These are phyloP conservation scores for Callocephalon fimbriatum DNA, from an alignment of 2,113 vertebrate species.

Conservation along the genomic window DNA sequence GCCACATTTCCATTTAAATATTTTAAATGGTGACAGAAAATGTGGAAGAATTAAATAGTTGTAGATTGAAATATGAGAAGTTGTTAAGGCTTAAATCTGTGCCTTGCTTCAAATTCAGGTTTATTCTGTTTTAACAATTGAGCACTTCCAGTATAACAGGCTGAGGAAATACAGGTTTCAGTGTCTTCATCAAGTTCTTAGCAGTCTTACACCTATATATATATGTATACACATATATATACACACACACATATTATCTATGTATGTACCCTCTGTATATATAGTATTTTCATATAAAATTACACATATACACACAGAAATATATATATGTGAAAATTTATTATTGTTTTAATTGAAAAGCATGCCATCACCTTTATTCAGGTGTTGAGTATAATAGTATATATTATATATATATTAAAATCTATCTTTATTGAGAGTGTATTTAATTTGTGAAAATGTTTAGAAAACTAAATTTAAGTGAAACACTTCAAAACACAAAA, in stretches of 20 bases:
- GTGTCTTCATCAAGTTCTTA: background rate
- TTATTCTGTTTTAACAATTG: conserved; percentile 34
- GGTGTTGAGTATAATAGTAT: background rate
- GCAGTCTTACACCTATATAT: background rate
- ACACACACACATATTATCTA: background rate
- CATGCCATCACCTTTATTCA: conserved; percentile 5
- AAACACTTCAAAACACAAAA: conserved; percentile 2
- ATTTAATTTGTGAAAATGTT: conserved; percentile 5
- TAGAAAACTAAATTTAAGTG: conserved; percentile 4
- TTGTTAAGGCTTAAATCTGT: conserved; percentile 36
- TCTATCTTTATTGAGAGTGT: background rate
- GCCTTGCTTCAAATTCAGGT: conserved; percentile 38
- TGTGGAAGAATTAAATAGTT: conserved; percentile 20
- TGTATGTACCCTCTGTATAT: background rate
- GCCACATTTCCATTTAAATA: conserved; percentile 5
- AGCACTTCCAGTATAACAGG: background rate
- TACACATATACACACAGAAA: background rate
- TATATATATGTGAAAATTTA: background rate
- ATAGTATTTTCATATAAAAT: background rate
- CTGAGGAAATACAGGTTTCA: conserved; percentile 4
- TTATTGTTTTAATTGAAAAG: background rate
- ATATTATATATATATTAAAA: background rate
- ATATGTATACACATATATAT: background rate
- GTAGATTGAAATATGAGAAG: background rate
- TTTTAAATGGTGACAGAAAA: conserved; percentile 22